Conservation (phyloP, 2,113 vertebrate species). For the Indri indri region DNA sequence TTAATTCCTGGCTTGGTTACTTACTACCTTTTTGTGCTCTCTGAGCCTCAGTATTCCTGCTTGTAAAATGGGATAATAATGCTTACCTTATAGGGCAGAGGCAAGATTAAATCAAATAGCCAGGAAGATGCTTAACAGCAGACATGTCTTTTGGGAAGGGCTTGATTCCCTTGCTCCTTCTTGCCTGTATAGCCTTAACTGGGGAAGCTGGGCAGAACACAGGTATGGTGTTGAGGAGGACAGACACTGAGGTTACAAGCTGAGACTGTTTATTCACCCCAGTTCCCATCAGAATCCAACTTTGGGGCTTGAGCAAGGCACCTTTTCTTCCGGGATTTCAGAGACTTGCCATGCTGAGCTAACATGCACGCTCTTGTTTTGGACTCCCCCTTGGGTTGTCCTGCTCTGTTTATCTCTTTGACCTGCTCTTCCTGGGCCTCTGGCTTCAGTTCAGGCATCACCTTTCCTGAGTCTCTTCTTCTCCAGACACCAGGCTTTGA, state of each 20-base stretch:
- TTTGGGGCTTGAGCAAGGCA: background rate
- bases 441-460: background rate
- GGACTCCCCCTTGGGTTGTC: fast-evolving
- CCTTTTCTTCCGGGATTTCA: background rate
- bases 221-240: background rate
- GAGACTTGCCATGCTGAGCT: background rate
- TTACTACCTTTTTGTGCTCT: background rate
- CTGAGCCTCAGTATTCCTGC: background rate
- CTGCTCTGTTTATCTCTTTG: background rate
- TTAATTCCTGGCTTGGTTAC: background rate
- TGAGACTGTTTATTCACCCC: background rate
- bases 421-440: background rate
- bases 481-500: background rate
- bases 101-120: background rate
- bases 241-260: fast-evolving
- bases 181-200: background rate
- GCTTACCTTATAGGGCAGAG: background rate
- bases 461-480: background rate
- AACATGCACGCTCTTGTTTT: fast-evolving
- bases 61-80: background rate
- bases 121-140: background rate
- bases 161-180: background rate
- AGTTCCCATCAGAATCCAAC: background rate
- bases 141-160: background rate
- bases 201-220: no score